phyloP scores from a whole-genome alignment of 2,888 invertebrate genomes.

The Euclidia mi region DNA sequence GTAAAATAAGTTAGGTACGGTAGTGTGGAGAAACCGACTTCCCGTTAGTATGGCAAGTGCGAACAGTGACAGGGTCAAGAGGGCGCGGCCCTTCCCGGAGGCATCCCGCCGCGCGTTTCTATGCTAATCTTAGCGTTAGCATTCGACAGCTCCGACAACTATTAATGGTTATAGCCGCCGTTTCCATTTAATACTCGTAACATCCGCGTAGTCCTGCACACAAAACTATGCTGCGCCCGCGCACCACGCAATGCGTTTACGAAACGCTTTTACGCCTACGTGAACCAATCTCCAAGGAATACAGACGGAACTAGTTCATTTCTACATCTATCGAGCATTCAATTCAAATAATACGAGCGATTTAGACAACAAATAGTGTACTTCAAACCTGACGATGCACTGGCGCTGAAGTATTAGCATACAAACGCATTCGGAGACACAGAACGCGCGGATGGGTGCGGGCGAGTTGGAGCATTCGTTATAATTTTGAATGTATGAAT shows the following conservation, averaged over 20 bases:
- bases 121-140: conserved; percentile 85
- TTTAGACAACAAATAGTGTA: conserved; percentile 87
- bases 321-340: conserved; percentile 88
- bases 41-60: conserved; percentile 84
- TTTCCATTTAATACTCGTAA: conserved; percentile 79
- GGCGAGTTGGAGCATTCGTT: conserved; percentile 85
- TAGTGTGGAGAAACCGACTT: conserved; percentile 78
- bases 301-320: conserved; percentile 85
- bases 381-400: conserved; percentile 85
- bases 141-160: conserved; percentile 83
- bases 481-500: conserved; percentile 90
- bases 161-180: conserved; percentile 85
- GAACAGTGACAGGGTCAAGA: conserved; percentile 87
- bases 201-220: conserved; percentile 70
- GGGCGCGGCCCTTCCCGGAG: conserved; percentile 82
- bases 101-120: conserved; percentile 84
- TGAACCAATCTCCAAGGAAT: conserved; percentile 70
- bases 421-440: conserved; percentile 86
- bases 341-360: conserved; percentile 89
- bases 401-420: conserved; percentile 88
- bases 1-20: conserved; percentile 61
- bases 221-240: conserved; percentile 71
- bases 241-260: conserved; percentile 81
- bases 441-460: conserved; percentile 84
- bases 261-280: conserved; percentile 84